Percentiles rank a stretch among this genome's conserved stretches.
phyloP scores from a whole-genome alignment of 2,797 vertebrate genomes.

The Glyptemys insculpta region DNA sequence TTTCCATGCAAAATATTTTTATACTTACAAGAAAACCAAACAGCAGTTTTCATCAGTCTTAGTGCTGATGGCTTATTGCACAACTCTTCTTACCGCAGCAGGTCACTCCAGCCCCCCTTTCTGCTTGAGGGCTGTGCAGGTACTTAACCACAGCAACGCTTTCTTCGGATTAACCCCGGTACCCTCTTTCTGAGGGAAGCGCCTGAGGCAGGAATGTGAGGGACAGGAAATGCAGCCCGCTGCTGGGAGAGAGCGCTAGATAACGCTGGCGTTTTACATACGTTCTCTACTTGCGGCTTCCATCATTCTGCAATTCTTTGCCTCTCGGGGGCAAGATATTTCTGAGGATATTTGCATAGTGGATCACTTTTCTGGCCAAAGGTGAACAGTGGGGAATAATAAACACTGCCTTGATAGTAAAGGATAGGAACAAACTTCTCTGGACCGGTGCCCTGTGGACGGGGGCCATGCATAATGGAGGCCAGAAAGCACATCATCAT shows the following conservation, averaged over 20 bases:
- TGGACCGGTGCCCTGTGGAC: neutral
- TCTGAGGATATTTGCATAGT: neutral
- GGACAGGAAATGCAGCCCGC: neutral
- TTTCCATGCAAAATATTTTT: conserved; percentile 56
- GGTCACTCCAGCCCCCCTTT: neutral
- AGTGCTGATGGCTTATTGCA: neutral
- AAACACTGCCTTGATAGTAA: neutral
- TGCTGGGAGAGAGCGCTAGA: neutral
- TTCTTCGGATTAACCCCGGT: neutral
- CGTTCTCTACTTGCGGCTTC: neutral
- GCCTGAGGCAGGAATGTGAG: neutral
- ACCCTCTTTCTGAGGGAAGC: neutral
- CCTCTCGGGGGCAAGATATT: neutral
- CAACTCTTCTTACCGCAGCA: neutral
- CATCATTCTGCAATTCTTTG: neutral
- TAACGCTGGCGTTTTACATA: neutral
- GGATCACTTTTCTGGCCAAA: neutral
- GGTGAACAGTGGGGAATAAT: neutral
- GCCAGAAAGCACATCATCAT: neutral
- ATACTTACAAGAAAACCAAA: conserved; percentile 40
- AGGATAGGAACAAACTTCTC: neutral
- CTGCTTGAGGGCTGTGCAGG: neutral
- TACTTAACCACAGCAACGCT: accelerated
- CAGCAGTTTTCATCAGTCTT: neutral
- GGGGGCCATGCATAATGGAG: neutral